A percentile compares a stretch with the other conserved stretches of the same genome.
phyloP scores from a whole-genome alignment of 2,797 vertebrate species.

The Cryptoblepharus egeriae region DNA sequence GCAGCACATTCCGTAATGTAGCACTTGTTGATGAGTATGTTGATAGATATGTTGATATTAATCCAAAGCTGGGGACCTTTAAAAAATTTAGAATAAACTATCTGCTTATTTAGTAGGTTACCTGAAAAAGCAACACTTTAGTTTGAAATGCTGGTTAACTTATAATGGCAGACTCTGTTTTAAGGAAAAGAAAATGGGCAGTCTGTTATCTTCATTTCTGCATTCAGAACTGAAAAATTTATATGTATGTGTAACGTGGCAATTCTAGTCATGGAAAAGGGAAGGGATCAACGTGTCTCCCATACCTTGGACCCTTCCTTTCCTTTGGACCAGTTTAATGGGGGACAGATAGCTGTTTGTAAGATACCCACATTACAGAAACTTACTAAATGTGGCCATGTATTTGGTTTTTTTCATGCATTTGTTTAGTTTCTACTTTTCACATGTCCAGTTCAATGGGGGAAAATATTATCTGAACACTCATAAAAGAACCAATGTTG shows the following conservation, averaged over 20 bases:
- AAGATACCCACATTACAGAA: too few relatives aligned
- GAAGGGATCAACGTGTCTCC: too few relatives aligned
- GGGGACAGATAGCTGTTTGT: too few relatives aligned
- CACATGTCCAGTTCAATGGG: too few relatives aligned
- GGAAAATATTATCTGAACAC: too few relatives aligned
- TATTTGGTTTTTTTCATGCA: too few relatives aligned
- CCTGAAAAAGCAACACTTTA: neutral
- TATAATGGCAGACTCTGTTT: neutral
- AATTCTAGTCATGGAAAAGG: neutral
- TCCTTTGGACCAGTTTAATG: too few relatives aligned
- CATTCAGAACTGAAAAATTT: too few relatives aligned
- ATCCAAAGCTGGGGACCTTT: neutral
- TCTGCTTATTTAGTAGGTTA: slow-evolving; percentile 1
- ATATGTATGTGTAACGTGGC: neutral
- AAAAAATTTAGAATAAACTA: neutral
- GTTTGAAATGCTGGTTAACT: slow-evolving; percentile 1
- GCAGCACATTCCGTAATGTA: neutral
- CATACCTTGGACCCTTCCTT: too few relatives aligned
- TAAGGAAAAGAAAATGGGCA: neutral
- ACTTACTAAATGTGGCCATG: too few relatives aligned
- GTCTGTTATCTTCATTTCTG: neutral
- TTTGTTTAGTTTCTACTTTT: too few relatives aligned
- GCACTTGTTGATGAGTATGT: neutral
- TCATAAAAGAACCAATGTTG: too few relatives aligned
- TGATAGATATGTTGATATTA: neutral